Percentiles rank a stretch among this genome's conserved stretches.
Conservation (phyloP, 92 coral and sea anemone species). For the Anthopleura xanthogrammica region DNA sequence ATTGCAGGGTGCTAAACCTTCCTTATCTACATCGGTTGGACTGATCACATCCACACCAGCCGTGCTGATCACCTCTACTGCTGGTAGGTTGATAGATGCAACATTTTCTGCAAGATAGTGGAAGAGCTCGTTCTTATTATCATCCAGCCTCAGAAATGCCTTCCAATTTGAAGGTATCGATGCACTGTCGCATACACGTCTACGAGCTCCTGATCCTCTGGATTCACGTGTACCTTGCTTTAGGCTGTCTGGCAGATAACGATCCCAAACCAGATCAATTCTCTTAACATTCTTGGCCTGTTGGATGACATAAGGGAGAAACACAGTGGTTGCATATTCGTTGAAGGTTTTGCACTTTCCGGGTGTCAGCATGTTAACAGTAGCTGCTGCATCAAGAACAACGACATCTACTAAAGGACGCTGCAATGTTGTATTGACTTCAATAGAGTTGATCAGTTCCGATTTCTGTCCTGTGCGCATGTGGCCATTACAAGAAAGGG, state of each 20-base stretch:
- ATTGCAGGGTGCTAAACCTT: constrained; percentile 28
- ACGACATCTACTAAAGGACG: constrained; percentile 51
- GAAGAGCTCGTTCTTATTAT: too few species aligned
- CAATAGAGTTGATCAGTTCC: constrained; percentile 43
- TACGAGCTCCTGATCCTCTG: too few species aligned
- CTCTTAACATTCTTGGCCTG: constrained; percentile 16
- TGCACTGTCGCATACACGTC: too few species aligned
- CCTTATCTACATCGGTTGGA: constrained; percentile 24
- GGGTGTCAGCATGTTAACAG: constrained; percentile 46
- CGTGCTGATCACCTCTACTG: constrained; percentile 34
- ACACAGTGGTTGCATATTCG: constrained; percentile 43
- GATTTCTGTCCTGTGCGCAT: constrained; percentile 41
- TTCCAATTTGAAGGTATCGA: too few species aligned
- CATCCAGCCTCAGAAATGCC: too few species aligned
- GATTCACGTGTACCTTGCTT: too few species aligned
- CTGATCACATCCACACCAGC: constrained; percentile 29
- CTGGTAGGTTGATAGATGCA: constrained; percentile 31
- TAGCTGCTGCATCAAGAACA: constrained; percentile 45
- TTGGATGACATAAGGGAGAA: constrained; percentile 28
- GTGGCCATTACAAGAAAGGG: constrained; percentile 36
- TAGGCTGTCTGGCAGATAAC: constrained; percentile 7
- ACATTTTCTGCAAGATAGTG: too few species aligned
- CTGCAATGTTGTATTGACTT: constrained; percentile 14
- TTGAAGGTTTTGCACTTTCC: constrained; percentile 46
- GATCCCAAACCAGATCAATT: constrained; percentile 19